Conservation (phyloP, 2,888 invertebrate species). For the Brachylomia viminalis region DNA sequence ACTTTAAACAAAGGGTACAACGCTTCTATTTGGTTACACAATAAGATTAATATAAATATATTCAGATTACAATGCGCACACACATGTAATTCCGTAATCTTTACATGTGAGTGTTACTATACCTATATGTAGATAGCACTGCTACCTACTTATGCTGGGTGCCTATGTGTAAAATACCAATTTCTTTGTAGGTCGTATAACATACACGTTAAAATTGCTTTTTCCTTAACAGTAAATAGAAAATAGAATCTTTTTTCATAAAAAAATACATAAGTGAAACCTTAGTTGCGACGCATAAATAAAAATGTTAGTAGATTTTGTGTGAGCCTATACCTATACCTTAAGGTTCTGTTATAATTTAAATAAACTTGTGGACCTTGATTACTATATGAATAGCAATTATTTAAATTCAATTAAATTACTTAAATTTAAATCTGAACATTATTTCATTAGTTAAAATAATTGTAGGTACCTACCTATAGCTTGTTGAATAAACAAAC, state of each 20-base stretch:
- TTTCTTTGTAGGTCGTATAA: background rate
- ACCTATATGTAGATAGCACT: background rate
- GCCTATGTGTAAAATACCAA: background rate
- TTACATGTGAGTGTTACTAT: conserved; percentile 15
- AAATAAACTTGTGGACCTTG: background rate
- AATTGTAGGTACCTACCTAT: no score
- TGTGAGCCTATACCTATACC: background rate
- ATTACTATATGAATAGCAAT: background rate
- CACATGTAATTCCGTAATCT: conserved; percentile 29
- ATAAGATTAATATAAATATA: conserved; percentile 43
- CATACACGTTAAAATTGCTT: background rate
- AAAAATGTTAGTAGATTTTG: background rate
- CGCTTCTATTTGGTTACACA: conserved; percentile 48
- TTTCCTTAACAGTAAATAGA: background rate
- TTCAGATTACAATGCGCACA: conserved; percentile 44
- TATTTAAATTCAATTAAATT: conserved; percentile 3
- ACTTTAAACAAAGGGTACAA: conserved; percentile 73
- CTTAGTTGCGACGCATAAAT: background rate
- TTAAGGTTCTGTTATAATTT: background rate
- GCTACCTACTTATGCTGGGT: background rate
- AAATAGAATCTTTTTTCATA: background rate
- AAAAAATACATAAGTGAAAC: background rate
- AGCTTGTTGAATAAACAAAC: background rate
- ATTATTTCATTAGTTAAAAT: background rate
- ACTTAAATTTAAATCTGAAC: background rate